These are phyloP conservation scores for Acleris holmiana DNA, from an alignment of 2,888 invertebrate species.

Conservation along the genomic window DNA sequence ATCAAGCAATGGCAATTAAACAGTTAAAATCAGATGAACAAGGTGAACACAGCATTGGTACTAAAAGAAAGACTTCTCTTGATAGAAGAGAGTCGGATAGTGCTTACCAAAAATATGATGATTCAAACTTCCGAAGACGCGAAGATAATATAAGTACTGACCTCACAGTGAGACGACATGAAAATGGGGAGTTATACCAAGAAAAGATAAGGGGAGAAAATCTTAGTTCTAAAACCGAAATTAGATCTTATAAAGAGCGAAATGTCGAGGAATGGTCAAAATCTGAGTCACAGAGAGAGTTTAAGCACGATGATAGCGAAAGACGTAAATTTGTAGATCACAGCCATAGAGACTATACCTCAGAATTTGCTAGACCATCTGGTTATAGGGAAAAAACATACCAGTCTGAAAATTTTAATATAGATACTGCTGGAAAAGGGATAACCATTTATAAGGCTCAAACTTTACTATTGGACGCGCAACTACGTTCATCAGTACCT, in stretches of 20 bases:
- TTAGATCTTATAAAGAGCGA: slow-evolving; percentile 6
- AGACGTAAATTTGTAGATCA: slow-evolving; percentile 57
- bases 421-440: slow-evolving; percentile 45
- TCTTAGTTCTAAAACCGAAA: neutral
- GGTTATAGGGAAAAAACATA: slow-evolving; percentile 58
- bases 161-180: neutral
- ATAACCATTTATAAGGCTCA: slow-evolving; percentile 60
- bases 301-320: slow-evolving; percentile 36
- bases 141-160: neutral
- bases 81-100: neutral
- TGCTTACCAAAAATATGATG: neutral
- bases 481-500: slow-evolving; percentile 56
- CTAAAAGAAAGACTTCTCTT: neutral
- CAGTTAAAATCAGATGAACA: slow-evolving; percentile 23
- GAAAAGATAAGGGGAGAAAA: slow-evolving; percentile 9
- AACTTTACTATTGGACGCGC: slow-evolving; percentile 57
- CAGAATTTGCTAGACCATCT: slow-evolving; percentile 64
- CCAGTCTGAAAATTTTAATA: slow-evolving; percentile 43
- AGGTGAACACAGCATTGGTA: neutral
- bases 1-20: slow-evolving; percentile 18
- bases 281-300: slow-evolving; percentile 5
- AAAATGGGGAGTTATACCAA: slow-evolving; percentile 14
- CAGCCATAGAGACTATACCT: slow-evolving; percentile 59
- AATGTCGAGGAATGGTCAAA: slow-evolving; percentile 22
- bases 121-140: neutral